Conservation (phyloP, 2,113 vertebrate species). For the Fulica atra region DNA sequence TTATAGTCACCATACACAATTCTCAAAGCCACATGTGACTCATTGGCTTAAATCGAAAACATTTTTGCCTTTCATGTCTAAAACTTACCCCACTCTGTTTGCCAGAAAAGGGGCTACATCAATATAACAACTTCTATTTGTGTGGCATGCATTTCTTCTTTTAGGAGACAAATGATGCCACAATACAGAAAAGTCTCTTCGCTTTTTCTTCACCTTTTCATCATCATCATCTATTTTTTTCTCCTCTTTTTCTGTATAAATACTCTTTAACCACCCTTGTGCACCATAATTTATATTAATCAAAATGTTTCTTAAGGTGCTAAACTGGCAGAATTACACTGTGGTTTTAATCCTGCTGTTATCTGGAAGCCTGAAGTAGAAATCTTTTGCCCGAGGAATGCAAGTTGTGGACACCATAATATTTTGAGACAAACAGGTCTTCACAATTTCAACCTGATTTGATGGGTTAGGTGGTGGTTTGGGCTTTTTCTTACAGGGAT, state of each 20-base stretch:
- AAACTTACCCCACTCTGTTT: neutral
- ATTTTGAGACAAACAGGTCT: neutral
- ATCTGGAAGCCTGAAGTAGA: neutral
- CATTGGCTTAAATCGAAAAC: neutral
- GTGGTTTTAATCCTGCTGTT: neutral
- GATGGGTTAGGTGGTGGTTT: neutral
- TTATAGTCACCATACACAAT: neutral
- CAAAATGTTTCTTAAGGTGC: neutral
- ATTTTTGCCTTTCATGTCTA: neutral
- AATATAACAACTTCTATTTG: neutral
- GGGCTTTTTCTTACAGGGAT: neutral
- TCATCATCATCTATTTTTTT: too few relatives aligned
- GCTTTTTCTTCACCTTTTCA: too few relatives aligned
- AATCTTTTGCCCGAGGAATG: neutral
- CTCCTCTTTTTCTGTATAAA: neutral
- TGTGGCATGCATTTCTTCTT: neutral
- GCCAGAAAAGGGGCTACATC: neutral
- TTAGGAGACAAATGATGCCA: neutral
- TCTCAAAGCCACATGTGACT: fast-evolving
- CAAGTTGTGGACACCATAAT: neutral
- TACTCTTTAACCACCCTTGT: neutral
- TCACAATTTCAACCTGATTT: neutral
- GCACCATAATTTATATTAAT: neutral
- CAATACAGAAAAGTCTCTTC: neutral
- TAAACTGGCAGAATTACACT: neutral